Evolutionary conservation across 2,797 vertebrate species (phyloP), one percentile per base, ranked within the genome.

Genomic region (Esox lucius): DNA sequence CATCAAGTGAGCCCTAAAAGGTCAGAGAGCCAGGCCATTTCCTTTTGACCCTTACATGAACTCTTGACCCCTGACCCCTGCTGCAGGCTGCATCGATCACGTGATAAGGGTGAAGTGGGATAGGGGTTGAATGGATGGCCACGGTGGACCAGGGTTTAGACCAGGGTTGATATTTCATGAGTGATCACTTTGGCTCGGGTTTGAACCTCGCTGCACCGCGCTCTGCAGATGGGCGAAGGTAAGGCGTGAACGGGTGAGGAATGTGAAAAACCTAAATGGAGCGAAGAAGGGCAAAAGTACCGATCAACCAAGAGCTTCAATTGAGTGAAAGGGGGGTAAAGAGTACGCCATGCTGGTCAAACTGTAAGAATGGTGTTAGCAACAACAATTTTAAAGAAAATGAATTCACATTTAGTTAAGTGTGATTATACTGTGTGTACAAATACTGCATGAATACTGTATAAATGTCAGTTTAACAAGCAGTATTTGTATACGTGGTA

Each of bases 1-100:
- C 70, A 67, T 83, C 72, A 77, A 76, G 87, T 88, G 89, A 90
- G 90, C 89, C 77, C 86, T 33, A 5, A 71, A 61, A 87, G 87
- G 80, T 88, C 81, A 83, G 75, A 85, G 80, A 92, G 87, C 91
- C 89, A 82, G 88, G 85, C 85, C 91, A 91, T 92, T 94, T 95
- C 93, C 93, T 94, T 90, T 90, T 91, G 91, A 93, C 93, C 93
- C 82, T 88, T 71, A 68, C 70, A 75, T 86, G 91, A 93, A 93
- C 94, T 92, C 86, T 89, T 35, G 33, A 35, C 33, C 33, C 33
- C 33, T 89, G 87, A 88, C 92, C 91, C 84, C 78, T 80, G 79
- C 85, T 75, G 70, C 68, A 81, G 75, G 81, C 82, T 75, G 69
- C 69, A 74, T 71, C 85, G 85, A 80, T 72, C 56, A 61, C 22